These are phyloP conservation scores for Anagyrus pseudococci DNA, from an alignment of 2,888 invertebrate genomes.

Conservation along the genomic window DNA sequence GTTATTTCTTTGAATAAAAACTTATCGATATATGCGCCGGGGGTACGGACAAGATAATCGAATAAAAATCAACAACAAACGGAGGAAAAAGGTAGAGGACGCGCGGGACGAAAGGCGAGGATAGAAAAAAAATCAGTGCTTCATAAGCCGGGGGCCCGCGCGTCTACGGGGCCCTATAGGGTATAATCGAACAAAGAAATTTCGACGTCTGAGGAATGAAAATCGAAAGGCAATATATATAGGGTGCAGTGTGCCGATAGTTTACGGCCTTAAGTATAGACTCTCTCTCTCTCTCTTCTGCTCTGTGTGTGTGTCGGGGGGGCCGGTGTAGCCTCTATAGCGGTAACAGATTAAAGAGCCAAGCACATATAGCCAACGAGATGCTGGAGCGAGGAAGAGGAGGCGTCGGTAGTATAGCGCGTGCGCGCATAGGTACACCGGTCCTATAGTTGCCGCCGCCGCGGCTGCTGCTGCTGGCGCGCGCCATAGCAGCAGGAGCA, in stretches of 20 bases:
- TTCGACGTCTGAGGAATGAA: conserved; percentile 17
- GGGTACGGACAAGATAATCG: too few species aligned
- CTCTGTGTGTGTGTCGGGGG: not conserved
- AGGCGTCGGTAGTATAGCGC: not conserved
- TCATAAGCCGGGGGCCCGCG: too few species aligned
- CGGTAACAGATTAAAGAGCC: conserved; percentile 38
- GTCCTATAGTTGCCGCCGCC: not conserved
- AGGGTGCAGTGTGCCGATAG: conserved; percentile 7
- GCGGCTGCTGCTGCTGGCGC: conserved; percentile 5
- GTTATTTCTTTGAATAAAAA: too few species aligned
- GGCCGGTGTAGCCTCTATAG: conserved; percentile 1
- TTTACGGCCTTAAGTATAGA: conserved; percentile 17
- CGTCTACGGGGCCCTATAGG: too few species aligned
- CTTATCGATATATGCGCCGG: too few species aligned
- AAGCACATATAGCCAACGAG: not conserved
- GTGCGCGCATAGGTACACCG: too few species aligned
- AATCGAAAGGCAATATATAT: conserved; percentile 19
- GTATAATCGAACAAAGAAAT: conserved; percentile 24
- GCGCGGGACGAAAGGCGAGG: too few species aligned
- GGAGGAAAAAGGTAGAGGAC: too few species aligned
- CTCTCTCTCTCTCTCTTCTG: not conserved
- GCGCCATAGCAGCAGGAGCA: not conserved
- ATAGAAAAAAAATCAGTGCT: too few species aligned
- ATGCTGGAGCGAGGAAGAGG: conserved; percentile 9
- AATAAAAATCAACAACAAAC: too few species aligned